Percentiles rank a stretch among this genome's conserved stretches.
Evolutionary conservation across 2,797 vertebrate species (phyloP).

Genomic region (Crenuchus spilurus): DNA sequence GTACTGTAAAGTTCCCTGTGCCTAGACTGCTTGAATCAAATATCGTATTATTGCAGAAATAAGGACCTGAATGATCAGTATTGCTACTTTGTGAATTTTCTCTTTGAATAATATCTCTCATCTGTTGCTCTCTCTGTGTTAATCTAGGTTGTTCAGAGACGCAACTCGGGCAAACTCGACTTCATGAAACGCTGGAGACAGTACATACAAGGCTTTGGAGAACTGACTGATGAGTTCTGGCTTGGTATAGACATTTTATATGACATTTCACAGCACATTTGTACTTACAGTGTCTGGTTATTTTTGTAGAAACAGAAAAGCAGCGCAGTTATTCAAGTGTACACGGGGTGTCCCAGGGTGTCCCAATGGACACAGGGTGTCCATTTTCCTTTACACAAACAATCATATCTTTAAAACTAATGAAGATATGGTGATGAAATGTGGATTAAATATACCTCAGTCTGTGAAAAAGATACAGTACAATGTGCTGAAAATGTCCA

Average conservation of each 20-base stretch:
- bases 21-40: background rate
- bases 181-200: constrained; percentile 90
- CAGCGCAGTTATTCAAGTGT: no score
- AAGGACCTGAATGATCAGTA: background rate
- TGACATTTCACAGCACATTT: background rate
- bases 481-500: no score
- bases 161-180: constrained; percentile 82
- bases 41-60: background rate
- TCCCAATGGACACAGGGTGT: no score
- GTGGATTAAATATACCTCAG: no score
- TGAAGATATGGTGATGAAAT: no score
- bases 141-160: constrained; percentile 86
- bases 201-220: constrained; percentile 88
- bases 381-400: no score
- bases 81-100: background rate
- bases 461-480: no score
- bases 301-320: no score
- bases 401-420: no score
- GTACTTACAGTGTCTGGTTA: no score
- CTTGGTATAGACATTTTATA: constrained; percentile 72
- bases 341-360: no score
- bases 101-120: background rate
- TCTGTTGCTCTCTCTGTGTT: background rate
- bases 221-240: constrained; percentile 88
- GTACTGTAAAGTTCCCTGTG: no score